Percentiles rank a stretch among this genome's conserved stretches.
Conservation (phyloP, 2,113 vertebrate species). For the Myiozetetes cayanensis region DNA sequence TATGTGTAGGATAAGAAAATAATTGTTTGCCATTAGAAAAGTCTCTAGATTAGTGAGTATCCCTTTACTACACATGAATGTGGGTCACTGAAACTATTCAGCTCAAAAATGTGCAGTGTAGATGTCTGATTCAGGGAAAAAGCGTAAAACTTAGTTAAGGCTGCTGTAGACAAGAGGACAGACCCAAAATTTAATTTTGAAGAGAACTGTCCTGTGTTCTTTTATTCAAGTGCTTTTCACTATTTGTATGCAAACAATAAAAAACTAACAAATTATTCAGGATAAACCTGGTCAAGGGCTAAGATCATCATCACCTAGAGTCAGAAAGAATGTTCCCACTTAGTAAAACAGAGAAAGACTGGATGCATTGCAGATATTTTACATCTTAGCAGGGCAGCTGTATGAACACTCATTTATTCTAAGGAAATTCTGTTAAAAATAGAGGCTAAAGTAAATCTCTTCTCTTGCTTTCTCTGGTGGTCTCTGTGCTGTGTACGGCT, state of each 20-base stretch:
- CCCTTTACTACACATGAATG: not conserved
- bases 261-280: not conserved
- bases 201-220: not conserved
- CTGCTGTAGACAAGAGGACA: not conserved
- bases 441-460: not conserved
- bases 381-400: not conserved
- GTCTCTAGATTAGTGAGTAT: not conserved
- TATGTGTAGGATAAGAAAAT: not conserved
- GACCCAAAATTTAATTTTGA: not conserved
- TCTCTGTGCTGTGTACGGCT: not conserved
- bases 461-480: not conserved
- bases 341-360: not conserved
- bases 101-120: not conserved
- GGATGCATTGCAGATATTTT: not conserved
- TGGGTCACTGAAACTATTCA: not conserved
- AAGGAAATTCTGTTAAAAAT: not conserved
- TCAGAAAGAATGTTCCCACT: not conserved
- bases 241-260: not conserved
- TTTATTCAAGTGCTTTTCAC: not conserved
- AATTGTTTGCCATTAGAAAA: not conserved
- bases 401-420: not conserved
- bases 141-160: not conserved
- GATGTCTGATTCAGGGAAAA: not conserved
- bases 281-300: not conserved
- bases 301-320: not conserved